Base-by-base conservation (phyloP, 2,797 vertebrate species). In the Brachymystax lenok region DNA sequence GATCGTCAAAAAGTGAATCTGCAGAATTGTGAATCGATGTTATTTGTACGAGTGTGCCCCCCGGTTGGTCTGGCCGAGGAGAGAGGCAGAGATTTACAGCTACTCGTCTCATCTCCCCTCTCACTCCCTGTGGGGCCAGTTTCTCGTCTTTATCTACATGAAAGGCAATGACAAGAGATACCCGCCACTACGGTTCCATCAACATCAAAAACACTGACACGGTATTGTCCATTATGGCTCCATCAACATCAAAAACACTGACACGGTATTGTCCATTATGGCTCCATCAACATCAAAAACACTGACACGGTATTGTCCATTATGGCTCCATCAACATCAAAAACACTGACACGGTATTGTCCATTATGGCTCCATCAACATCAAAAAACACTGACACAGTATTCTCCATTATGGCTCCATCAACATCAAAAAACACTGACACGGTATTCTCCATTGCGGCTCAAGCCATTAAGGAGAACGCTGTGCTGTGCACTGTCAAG, bases 91-190 rank as follows among this genome's bases (percentile, higher is more conserved):
- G 85, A 86, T 92, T 93, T 86, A 93, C 85, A 82, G 90, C 84
- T 0, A 75, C 63, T 83, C 77, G 85, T 92, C 91, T 90, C 90
- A 33, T 85, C 86, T 89, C 84, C 78, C 85, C 79, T 91, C 90
- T 93, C 92, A 93, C 77, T 86, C 87, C 89, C 80, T 92, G 87
- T 88, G 90, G 88, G 86, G 88, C 86, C 88, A 88, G 90, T 82
- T 88, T 90, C 90, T 89, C 88, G 91, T 90, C 91, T 92, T 94
- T 92, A 93, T 94, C 92, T 92, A 94, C 92, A 94, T 94, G 92
- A 94, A 95, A 95, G 93, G 90, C 90, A 86, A 88, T 89, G 91
- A 93, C 92, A 93, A 78, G 85, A 90, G 90, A 93, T 88, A 89
- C 87, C 87, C 40, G 2, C 92, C 93, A 94, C 94, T 94, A 93